These are phyloP conservation scores for Oriolus oriolus DNA, from an alignment of 2,113 vertebrate genomes.

Conservation along the genomic window DNA sequence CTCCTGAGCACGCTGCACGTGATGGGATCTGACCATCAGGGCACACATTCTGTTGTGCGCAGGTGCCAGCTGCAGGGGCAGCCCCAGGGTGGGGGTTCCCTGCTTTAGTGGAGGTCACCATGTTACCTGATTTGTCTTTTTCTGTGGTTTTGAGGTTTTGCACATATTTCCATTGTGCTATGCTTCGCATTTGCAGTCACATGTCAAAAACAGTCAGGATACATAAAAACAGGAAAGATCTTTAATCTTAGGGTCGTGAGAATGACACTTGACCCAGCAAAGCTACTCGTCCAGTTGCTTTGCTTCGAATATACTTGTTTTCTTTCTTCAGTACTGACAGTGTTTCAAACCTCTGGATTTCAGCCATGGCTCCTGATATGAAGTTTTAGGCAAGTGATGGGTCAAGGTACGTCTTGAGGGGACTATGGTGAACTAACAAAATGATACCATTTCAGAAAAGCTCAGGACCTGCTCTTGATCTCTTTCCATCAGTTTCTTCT, in stretches of 20 bases:
- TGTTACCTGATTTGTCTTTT: not conserved
- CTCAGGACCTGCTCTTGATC: not conserved
- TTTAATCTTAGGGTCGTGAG: slow-evolving; percentile 54
- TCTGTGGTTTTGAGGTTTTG: not conserved
- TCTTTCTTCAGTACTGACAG: not conserved
- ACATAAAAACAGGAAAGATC: slow-evolving; percentile 57
- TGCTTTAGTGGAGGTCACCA: not conserved
- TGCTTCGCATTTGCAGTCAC: not conserved
- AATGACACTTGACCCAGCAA: slow-evolving; percentile 48
- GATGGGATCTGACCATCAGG: not conserved
- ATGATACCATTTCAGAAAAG: not conserved
- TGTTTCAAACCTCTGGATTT: not conserved
- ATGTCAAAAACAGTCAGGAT: not conserved
- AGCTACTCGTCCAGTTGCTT: not conserved
- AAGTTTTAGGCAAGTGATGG: not conserved
- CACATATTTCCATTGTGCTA: not conserved
- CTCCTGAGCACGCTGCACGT: fast-evolving
- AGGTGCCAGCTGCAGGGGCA: not conserved
- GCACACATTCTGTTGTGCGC: not conserved
- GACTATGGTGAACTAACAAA: not conserved
- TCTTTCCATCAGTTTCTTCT: not conserved
- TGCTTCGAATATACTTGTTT: not conserved
- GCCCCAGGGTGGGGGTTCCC: not conserved
- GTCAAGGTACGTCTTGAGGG: not conserved
- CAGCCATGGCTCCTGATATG: not conserved